Conservation (phyloP, 2,797 vertebrate genomes). For the Ctenochaetus hawaiiensis region DNA sequence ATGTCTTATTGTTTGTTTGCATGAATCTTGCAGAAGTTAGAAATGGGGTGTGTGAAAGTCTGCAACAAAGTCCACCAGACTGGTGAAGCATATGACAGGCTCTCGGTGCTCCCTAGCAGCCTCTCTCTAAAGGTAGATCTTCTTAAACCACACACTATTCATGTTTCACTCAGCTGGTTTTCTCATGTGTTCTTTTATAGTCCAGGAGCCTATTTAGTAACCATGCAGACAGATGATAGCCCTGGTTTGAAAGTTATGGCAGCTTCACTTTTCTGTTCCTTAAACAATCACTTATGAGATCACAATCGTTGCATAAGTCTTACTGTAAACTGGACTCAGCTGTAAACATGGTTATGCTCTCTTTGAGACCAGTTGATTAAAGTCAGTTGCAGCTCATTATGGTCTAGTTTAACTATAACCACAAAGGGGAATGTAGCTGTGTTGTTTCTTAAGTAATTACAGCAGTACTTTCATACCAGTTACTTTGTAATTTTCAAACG, state of each 20-base stretch:
- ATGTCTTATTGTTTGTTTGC: conserved; percentile 19
- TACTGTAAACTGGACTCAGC: conserved; percentile 22
- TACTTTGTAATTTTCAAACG: conserved; percentile 6
- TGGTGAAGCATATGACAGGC: conserved; percentile 63
- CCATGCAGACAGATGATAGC: conserved; percentile 2
- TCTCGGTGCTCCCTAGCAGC: conserved; percentile 80
- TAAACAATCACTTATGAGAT: conserved; percentile 39
- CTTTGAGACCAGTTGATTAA: conserved; percentile 35
- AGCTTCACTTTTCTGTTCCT: conserved; percentile 11
- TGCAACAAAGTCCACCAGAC: conserved; percentile 27
- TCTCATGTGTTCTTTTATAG: background rate
- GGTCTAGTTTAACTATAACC: conserved; percentile 14
- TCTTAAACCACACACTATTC: conserved; percentile 7
- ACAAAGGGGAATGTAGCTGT: no score
- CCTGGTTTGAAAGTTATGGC: conserved; percentile 7
- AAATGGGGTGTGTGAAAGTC: conserved; percentile 59
- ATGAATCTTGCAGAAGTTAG: conserved; percentile 61
- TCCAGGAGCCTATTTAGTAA: conserved; percentile 13
- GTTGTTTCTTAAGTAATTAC: background rate
- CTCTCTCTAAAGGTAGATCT: conserved; percentile 80
- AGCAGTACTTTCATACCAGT: background rate
- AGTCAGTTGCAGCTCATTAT: conserved; percentile 37
- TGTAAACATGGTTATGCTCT: conserved; percentile 48
- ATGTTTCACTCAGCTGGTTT: background rate
- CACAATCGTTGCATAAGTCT: conserved; percentile 56